Evolutionary conservation across 64 coral and sea anemone genomes (phyloP), one percentile per base, ranked within the genome.

Genomic region (Montipora capricornis): DNA sequence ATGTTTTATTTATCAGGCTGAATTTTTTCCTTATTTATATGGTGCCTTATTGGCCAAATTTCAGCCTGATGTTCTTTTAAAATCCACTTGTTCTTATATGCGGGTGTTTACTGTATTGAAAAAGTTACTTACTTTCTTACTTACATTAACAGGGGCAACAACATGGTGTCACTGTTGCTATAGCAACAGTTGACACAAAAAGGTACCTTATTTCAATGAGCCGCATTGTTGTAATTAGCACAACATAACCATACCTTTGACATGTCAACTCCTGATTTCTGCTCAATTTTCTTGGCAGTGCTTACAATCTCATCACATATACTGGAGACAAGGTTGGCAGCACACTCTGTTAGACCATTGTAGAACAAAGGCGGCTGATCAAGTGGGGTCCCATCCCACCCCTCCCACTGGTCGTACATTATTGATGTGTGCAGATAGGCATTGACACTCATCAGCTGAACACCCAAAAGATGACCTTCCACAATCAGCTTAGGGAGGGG

Each of bases 311-410:
- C 82, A 13, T 76, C 58, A 19, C 68, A 93, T 59, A 93, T 47
- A 20, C 57, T 60, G 15, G 62, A 55, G 5, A 87, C 60, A 70
- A 88, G 78, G 15, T 90, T 81, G 14, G 93, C 93, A 77, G 15
- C 8, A 20, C 60, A n/a, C 84, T 95, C 75, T 29, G 78, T 90
- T 29, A 95, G 64, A 4, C 82, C 70, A 68, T 89, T 81, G 74
- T 95, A 95, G 55, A 95, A 95, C 5, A 95, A 69, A 29, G 93
- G 93, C 6, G 78, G 87, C 24, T 95, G 79, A 16, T 95, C 81
- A 44, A 95, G 7, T 49, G 93, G 93, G 9, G 75, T 78, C 22
- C 89, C 88, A 61, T 95, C 94, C 94, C 94, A 95, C 6, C 79
- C 78, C 45, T 58, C 77, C 94, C 94, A 95, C 17, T 76, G 74